Percentiles rank a stretch among this genome's conserved stretches.
Evolutionary conservation across 2,888 invertebrate species (phyloP).

Genomic region (Piscicola geometra): DNA sequence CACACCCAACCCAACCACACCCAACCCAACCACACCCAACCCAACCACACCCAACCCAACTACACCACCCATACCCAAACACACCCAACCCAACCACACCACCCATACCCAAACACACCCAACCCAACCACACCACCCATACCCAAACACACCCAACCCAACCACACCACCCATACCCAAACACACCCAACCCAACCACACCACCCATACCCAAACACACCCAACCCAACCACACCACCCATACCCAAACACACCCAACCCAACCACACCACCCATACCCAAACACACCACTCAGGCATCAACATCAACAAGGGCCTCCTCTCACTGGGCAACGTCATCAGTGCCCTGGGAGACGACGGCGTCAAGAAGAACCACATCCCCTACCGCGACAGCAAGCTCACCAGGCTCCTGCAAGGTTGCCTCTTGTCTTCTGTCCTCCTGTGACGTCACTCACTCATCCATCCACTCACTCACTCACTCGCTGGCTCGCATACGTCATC

Average conservation of each 20-base stretch:
- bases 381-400: slow-evolving; percentile 93
- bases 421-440: too few species aligned
- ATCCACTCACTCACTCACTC: too few species aligned
- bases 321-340: slow-evolving; percentile 96
- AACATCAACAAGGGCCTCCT: slow-evolving; percentile 94
- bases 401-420: slow-evolving; percentile 80
- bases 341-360: slow-evolving; percentile 64
- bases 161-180: not conserved
- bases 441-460: too few species aligned
- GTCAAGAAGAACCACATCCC: slow-evolving; percentile 89
- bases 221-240: not conserved
- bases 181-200: not conserved
- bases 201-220: not conserved
- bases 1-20: not conserved
- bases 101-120: too few species aligned
- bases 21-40: too few species aligned
- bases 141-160: not conserved
- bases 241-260: not conserved
- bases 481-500: too few species aligned
- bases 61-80: too few species aligned
- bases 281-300: slow-evolving; percentile 36
- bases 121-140: too few species aligned
- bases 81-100: too few species aligned
- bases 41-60: too few species aligned
- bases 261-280: too few species aligned